Percentiles rank a stretch among this genome's conserved stretches.
These are phyloP conservation scores for Salticus scenicus DNA, from an alignment of 2,888 invertebrate species.

Conservation along the genomic window DNA sequence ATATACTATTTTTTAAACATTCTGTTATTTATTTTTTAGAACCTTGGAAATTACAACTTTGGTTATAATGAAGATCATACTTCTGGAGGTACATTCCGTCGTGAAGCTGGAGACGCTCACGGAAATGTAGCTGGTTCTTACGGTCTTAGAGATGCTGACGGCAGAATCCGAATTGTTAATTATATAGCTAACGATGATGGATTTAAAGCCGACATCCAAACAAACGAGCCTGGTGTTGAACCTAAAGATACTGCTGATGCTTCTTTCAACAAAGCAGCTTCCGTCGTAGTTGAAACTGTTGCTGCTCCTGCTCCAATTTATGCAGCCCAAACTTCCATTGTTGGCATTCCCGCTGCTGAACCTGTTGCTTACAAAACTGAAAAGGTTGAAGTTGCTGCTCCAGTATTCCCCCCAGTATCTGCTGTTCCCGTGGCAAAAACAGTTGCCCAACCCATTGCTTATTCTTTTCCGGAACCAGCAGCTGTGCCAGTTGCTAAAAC, in stretches of 20 bases:
- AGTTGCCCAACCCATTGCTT: constrained; percentile 18
- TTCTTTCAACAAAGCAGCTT: constrained; percentile 71
- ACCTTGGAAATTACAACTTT: constrained; percentile 72
- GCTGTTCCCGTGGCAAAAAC: constrained; percentile 5
- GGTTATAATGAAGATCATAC: constrained; percentile 73
- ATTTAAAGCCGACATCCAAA: constrained; percentile 72
- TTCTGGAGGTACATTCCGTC: constrained; percentile 72
- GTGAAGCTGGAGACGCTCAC: constrained; percentile 71
- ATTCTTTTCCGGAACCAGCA: constrained; percentile 54
- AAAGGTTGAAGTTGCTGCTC: constrained; percentile 23
- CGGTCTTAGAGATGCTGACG: constrained; percentile 72
- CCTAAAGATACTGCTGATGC: constrained; percentile 71
- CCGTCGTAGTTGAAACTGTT: constrained; percentile 59
- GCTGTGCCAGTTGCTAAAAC: constrained; percentile 29
- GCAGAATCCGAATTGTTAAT: constrained; percentile 72
- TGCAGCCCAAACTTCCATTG: constrained; percentile 41
- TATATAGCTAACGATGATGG: constrained; percentile 72
- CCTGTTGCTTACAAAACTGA: constrained; percentile 29
- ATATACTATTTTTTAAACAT: not conserved
- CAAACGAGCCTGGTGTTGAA: constrained; percentile 72
- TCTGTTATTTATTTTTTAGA: constrained; percentile 39
- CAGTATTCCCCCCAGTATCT: constrained; percentile 37
- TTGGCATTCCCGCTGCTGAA: constrained; percentile 50
- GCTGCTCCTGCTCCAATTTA: constrained; percentile 45
- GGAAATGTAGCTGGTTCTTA: constrained; percentile 72